Evolutionary conservation across 2,888 invertebrate genomes (phyloP).

Genomic region (Choreutis nemorana): DNA sequence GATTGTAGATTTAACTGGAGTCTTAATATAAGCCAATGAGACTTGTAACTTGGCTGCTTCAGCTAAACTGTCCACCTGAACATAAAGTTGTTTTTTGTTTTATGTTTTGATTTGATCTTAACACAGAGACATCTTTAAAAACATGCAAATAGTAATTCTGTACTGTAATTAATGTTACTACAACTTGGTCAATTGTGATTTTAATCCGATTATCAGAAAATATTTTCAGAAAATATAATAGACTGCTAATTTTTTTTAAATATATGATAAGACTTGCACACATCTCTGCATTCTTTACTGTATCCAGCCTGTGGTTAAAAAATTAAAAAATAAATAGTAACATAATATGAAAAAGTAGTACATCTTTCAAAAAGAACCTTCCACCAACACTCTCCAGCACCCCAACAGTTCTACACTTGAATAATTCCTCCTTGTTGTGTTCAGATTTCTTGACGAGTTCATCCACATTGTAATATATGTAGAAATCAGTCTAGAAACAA

Average conservation of each 20-base stretch:
- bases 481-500: conserved; percentile 33
- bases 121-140: not conserved
- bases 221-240: not conserved
- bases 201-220: not conserved
- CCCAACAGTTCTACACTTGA: conserved; percentile 38
- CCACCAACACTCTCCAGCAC: conserved; percentile 35
- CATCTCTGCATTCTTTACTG: no score
- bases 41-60: conserved; percentile 19
- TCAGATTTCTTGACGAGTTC: conserved; percentile 21
- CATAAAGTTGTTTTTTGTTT: no score
- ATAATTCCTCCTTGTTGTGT: conserved; percentile 15
- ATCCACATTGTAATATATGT: conserved; percentile 22
- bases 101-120: no score
- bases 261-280: no score
- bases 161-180: not conserved
- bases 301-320: no score
- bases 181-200: not conserved
- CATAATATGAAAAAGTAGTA: conserved; percentile 13
- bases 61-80: conserved; percentile 22
- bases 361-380: conserved; percentile 31
- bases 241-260: not conserved
- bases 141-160: not conserved
- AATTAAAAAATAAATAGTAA: not conserved
- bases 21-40: conserved; percentile 28
- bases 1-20: conserved; percentile 21